phyloP scores from a whole-genome alignment of 2,797 vertebrate species.

The Tragelaphus oryx region DNA sequence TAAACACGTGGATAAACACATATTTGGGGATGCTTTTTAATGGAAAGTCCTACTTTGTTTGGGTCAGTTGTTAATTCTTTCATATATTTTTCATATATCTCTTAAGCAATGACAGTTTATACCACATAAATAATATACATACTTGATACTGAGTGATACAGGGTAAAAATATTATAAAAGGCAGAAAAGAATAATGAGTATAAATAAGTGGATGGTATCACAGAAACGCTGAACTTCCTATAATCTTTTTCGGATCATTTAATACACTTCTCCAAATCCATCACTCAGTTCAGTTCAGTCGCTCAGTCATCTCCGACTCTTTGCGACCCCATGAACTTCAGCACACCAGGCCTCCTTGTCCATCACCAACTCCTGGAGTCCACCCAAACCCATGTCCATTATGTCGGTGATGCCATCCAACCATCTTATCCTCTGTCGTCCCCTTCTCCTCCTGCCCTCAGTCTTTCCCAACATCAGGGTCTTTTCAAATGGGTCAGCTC shows the following conservation, averaged over 20 bases:
- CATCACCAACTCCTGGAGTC: background rate
- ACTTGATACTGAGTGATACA: background rate
- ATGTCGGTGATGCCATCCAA: background rate
- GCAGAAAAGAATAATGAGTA: background rate
- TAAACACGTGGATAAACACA: background rate
- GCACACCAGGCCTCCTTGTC: background rate
- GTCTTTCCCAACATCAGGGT: background rate
- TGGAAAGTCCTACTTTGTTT: background rate
- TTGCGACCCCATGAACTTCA: background rate
- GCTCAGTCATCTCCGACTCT: fast-evolving
- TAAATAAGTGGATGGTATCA: background rate
- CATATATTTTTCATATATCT: background rate
- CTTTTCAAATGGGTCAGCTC: background rate
- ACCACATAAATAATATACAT: background rate
- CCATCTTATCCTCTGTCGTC: background rate
- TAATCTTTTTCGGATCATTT: background rate
- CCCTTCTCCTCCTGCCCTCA: background rate
- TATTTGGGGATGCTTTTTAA: background rate
- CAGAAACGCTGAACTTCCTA: background rate
- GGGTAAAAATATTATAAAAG: background rate
- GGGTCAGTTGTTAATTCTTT: background rate
- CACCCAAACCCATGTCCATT: background rate
- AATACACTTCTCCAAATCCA: background rate
- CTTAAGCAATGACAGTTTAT: background rate
- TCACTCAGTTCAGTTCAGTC: background rate